A percentile compares a stretch with the other conserved stretches of the same genome.
Evolutionary conservation across 1,140 invertebrate species (phyloP).

Genomic region (Micrasema minimum): DNA sequence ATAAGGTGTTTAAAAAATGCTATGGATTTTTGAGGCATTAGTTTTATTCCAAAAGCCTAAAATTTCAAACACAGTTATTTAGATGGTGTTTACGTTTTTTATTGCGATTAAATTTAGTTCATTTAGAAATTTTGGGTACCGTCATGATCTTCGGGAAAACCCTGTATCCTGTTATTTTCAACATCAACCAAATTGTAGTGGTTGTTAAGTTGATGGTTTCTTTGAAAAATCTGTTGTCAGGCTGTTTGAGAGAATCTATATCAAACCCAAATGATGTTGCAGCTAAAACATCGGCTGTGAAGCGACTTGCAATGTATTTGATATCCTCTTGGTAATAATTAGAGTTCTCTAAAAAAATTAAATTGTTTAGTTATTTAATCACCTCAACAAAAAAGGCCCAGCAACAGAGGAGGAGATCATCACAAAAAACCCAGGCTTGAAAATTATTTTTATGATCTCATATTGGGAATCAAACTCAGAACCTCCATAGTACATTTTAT

Average conservation of each 20-base stretch:
- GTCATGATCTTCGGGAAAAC: conserved; percentile 45
- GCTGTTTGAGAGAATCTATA: conserved; percentile 67
- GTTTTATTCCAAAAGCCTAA: conserved; percentile 39
- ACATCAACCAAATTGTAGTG: conserved; percentile 16
- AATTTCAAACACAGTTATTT: not conserved
- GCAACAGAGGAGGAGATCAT: too few species aligned
- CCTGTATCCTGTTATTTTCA: conserved; percentile 41
- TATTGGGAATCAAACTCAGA: too few species aligned
- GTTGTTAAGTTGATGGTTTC: conserved; percentile 58
- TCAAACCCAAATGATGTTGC: conserved; percentile 65
- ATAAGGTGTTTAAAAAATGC: conserved; percentile 56
- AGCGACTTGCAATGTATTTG: conserved; percentile 66
- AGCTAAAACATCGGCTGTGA: conserved; percentile 68
- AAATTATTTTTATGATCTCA: too few species aligned
- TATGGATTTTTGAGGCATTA: conserved; percentile 37
- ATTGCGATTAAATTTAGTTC: too few species aligned
- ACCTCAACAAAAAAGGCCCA: too few species aligned
- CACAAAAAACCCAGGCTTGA: too few species aligned
- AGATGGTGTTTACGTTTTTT: too few species aligned
- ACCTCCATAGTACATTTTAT: too few species aligned
- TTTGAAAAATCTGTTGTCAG: conserved; percentile 65
- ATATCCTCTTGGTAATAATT: conserved; percentile 61
- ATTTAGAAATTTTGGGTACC: conserved; percentile 22
- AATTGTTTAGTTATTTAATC: too few species aligned
- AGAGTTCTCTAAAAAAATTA: conserved; percentile 10